Base-by-base conservation (phyloP, 2,113 vertebrate genomes). In the Asarcornis scutulata region DNA sequence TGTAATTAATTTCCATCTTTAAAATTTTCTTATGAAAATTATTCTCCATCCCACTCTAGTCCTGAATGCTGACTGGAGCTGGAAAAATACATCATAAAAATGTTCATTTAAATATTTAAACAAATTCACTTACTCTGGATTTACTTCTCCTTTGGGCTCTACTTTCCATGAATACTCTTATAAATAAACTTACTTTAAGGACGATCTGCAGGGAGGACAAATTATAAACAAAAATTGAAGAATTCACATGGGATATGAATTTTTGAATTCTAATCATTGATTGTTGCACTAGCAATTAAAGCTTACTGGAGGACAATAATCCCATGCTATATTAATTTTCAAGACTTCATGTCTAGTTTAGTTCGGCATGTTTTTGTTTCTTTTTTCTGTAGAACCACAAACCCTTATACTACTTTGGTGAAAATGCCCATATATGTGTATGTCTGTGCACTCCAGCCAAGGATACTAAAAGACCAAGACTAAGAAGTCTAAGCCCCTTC, bases 41-140 rank as follows among this genome's bases (percentile, higher is more conserved):
- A 68, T 90, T 93, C 93, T 93, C 68, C 48, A 55, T 88, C 25
- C 44, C 23, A 72, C 40, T 88, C 23, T 81, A 66, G 34, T 92
- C 53, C 66, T 82, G 66, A 93, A 84, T 66, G 48, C 16, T 88
- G 48, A 93, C 64, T 96, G 60, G 59, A 90, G 26, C 38, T 92
- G 58, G 69, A 78, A 94, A 88, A 95, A 95, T 88, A 53, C 77
- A 89, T 96, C 88, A 81, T 44, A 95, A 29, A 93, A 94, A 90
- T 86, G 64, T 94, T 93, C 76, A 86, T 94, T 94, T 91, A 92
- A 95, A 95, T 96, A 95, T 94, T 96, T 95, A 94, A 96, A 92
- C 83, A 93, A 94, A 95, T 93, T 96, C 88, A 78, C 76, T 96
- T 95, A 90, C 64, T 95, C 92, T 84, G 90, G 86, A 92, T 94